These are phyloP conservation scores for Brachionus koreanus DNA, from an alignment of 1,140 invertebrate genomes.

Conservation along the genomic window DNA sequence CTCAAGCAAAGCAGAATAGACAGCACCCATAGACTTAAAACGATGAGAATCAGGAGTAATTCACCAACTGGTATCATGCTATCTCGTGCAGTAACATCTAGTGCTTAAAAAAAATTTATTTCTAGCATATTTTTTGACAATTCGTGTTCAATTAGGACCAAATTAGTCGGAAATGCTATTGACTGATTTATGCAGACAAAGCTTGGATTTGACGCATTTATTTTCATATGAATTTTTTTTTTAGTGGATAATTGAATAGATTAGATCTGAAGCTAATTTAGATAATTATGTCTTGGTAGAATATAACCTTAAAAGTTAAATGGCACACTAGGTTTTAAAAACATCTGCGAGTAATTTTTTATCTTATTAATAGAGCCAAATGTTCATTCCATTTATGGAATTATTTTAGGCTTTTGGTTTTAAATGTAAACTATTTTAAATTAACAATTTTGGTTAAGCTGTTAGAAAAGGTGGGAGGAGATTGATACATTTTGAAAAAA, in stretches of 20 bases:
- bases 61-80: conserved; percentile 6
- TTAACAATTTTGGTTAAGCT: no score
- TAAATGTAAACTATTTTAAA: no score
- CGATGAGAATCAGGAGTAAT: background rate
- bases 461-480: no score
- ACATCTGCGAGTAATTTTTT: background rate
- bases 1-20: conserved; percentile 26
- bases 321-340: background rate
- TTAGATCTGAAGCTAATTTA: background rate
- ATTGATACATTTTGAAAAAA: no score
- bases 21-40: background rate
- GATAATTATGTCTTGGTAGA: background rate
- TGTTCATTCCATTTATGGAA: background rate
- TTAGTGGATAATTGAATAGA: background rate
- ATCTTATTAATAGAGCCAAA: background rate
- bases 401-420: background rate
- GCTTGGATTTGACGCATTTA: no score
- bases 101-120: background rate
- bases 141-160: background rate
- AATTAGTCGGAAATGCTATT: no score
- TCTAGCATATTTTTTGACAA: background rate
- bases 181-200: no score
- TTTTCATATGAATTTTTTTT: background rate
- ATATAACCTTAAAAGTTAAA: background rate
- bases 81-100: background rate